Evolutionary conservation across 1,140 invertebrate genomes (phyloP), one percentile per base, ranked within the genome.

Genomic region (Globodera rostochiensis): DNA sequence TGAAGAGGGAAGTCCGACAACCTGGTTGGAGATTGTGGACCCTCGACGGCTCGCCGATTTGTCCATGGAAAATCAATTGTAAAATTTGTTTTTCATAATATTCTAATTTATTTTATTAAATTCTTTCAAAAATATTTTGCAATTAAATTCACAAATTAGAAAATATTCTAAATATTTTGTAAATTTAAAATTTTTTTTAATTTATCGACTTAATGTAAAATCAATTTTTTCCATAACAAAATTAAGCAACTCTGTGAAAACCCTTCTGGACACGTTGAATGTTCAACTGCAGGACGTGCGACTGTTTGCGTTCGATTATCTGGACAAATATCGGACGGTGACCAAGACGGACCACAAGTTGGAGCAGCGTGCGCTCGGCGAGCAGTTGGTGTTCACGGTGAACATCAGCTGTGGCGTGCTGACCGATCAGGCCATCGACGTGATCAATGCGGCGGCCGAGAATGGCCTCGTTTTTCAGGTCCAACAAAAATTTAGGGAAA

Each of bases 251-350:
- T 19, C 21, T 49, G 70, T 70, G 9, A 25, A 69, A 15, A 19
- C 6, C 15, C 66, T 78, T 21, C 47, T 78, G 69, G 46, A 15
- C 66, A 78, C 45, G 25, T 60, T 78, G 66, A 69, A 70, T 46
- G 70, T 70, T 21, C 53, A n/a, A 36, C 77, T 47, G 46, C 19
- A 46, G n/a, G 74, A 82, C 53, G 64, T 82, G 0, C 79, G 81
- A 21, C 50, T 82, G n/a, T 80, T 82, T 53, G 19, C 81, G 74
- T 60, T 64, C 46, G 50, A 57, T 25, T 82, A 82, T 82, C 46
- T 82, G 67, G 46, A 79, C 46, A 70, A 21, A 5, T 82, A 82
- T 45, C 81, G 81, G 15, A 73, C 79, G n/a, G 81, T 82, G 25
- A 81, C 36, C 36, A 64, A 67, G 19, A 74, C 25, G 5, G 19